Percentiles rank a stretch among this genome's conserved stretches.
phyloP scores from a whole-genome alignment of 2,113 vertebrate genomes.

The Poecile atricapillus region DNA sequence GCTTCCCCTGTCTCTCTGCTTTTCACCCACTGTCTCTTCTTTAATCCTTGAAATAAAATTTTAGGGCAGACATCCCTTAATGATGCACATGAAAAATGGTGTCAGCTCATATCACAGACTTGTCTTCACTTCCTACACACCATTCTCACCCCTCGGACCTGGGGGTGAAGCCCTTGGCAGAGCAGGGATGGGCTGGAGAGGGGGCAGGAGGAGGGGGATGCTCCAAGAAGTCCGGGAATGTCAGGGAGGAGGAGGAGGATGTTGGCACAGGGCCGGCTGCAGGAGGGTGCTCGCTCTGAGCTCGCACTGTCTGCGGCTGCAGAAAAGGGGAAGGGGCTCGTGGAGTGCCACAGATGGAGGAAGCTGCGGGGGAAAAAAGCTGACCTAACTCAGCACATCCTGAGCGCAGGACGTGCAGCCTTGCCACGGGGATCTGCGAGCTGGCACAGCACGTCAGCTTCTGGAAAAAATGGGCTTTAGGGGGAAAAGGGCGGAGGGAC shows the following conservation, averaged over 20 bases:
- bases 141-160: background rate
- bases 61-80: background rate
- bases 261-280: background rate
- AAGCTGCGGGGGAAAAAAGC: accelerated
- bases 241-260: background rate
- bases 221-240: accelerated
- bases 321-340: background rate
- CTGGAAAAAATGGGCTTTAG: background rate
- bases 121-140: background rate
- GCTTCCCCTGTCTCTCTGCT: background rate
- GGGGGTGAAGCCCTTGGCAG: background rate
- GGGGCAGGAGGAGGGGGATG: background rate
- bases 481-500: background rate
- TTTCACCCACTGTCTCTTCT: background rate
- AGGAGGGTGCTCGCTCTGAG: background rate
- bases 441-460: background rate
- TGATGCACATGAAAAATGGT: accelerated
- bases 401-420: background rate
- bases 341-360: background rate
- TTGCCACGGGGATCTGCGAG: background rate
- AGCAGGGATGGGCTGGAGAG: background rate
- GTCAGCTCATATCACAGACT: background rate
- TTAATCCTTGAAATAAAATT: background rate
- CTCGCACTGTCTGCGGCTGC: background rate
- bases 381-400: background rate